phyloP scores from a whole-genome alignment of 1,140 invertebrate genomes.

The Procambarus clarkii region DNA sequence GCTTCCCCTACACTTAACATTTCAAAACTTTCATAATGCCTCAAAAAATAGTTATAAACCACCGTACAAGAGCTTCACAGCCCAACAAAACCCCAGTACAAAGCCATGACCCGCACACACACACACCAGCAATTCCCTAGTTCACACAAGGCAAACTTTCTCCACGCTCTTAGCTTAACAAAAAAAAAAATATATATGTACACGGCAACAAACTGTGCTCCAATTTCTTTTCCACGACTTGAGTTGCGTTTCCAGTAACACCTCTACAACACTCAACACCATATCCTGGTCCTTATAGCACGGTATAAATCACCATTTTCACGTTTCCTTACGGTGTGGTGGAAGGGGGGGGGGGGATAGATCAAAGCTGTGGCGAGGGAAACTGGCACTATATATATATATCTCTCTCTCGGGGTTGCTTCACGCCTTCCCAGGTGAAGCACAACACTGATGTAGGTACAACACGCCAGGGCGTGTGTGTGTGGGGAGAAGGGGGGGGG shows the following conservation, averaged over 20 bases:
- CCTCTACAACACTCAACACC: neutral
- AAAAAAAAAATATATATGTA: slow-evolving; percentile 50
- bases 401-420: too few relatives aligned
- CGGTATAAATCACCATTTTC: neutral
- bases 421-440: neutral
- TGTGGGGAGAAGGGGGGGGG: neutral
- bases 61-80: neutral
- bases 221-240: slow-evolving; percentile 44
- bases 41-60: neutral
- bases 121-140: slow-evolving; percentile 1
- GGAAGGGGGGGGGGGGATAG: too few relatives aligned
- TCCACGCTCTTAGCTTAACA: slow-evolving; percentile 31
- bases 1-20: neutral
- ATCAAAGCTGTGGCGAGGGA: too few relatives aligned
- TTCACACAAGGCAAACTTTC: slow-evolving; percentile 67
- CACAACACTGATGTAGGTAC: neutral
- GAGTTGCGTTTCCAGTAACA: neutral
- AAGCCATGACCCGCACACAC: slow-evolving; percentile 41
- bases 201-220: slow-evolving; percentile 45
- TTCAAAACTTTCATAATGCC: slow-evolving; percentile 13
- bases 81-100: slow-evolving; percentile 11
- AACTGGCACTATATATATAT: slow-evolving; percentile 5
- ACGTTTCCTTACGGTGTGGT: neutral
- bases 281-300: neutral
- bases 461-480: neutral